Base-by-base conservation (phyloP, 2,113 vertebrate genomes). In the Hoplias malabaricus region DNA sequence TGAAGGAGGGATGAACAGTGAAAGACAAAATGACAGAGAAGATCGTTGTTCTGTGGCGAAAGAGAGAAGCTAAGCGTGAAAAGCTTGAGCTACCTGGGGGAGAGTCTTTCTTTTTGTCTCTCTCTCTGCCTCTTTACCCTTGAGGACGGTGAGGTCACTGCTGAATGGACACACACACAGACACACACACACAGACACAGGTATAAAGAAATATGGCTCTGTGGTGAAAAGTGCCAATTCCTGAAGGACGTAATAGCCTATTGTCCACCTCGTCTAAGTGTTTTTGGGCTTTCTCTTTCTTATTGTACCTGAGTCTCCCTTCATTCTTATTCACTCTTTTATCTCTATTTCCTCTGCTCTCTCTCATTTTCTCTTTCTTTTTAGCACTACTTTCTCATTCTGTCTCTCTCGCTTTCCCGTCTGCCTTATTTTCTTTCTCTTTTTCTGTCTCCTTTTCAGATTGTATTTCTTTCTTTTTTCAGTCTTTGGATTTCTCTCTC, bases 71-170 rank as follows among this genome's bases (percentile, higher is more conserved):
- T 48, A 72, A 48, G 72, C 34, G 61, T 83, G 81, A 76, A 83
- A 81, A 75, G 73, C 77, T 38, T 43, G 69, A 76, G 67, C 77
- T 87, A 87, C 88, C 84, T 76, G 86, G 80, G 88, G 86, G 87
- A 86, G 89, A 85, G 84, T 84, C 80, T 84, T 21, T 83, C 70
- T 54, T 65, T 65, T 86, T 84, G 87, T 80, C 85, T 77, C 84
- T 40, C 59, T 78, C 65, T 42, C 46, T 56, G 42, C 31, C 53
- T 38, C 27, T 54, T 34, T 59, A 14, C 70, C 69, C 61, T 69
- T 82, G 67, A 50, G 59, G 33, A 61, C 16, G 29, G 9, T 46
- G 66, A 61, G 66, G 75, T 77, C 75, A 50, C 40, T 84, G 77
- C 84, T 88, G 88, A 84, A 73, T 67, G 36, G 56, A 21, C 29